phyloP scores from a whole-genome alignment of 2,797 vertebrate species.

The Acanthornis magna region DNA sequence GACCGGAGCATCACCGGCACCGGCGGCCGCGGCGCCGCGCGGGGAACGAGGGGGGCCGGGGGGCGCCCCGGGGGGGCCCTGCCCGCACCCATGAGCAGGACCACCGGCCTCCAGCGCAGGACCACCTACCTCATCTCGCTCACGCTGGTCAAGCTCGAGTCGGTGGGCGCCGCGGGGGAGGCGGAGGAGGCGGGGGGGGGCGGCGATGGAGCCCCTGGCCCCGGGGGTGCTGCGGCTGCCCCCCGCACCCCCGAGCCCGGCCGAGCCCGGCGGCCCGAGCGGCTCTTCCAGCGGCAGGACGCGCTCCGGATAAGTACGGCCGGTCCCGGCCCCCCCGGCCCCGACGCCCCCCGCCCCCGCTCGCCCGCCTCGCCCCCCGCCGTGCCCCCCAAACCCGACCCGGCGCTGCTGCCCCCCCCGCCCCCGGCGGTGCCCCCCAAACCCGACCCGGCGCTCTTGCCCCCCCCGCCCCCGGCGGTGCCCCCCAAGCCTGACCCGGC shows the following conservation, averaged over 20 bases:
- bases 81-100: conserved; percentile 86
- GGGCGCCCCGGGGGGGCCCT: not conserved
- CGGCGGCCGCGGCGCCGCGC: not conserved
- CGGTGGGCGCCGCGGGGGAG: conserved; percentile 73
- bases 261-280: conserved; percentile 57
- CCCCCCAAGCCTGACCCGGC: not conserved
- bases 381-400: conserved; percentile 3
- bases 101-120: conserved; percentile 87
- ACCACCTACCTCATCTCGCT: conserved; percentile 98
- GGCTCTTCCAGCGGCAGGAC: conserved; percentile 77
- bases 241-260: not conserved
- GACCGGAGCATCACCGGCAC: not conserved
- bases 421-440: not conserved
- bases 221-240: not conserved
- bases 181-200: conserved; percentile 62
- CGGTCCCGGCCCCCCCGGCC: conserved; percentile 42
- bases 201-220: not conserved
- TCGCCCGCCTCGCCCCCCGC: not conserved
- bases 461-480: not conserved
- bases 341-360: not conserved
- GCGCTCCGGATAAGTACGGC: conserved; percentile 78
- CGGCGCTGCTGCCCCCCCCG: not conserved
- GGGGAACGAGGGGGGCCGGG: not conserved
- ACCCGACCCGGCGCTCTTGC: not conserved
- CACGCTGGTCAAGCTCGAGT: conserved; percentile 95